These are phyloP conservation scores for Eulemur albifrons DNA, from an alignment of 2,797 vertebrate genomes.

Conservation along the genomic window DNA sequence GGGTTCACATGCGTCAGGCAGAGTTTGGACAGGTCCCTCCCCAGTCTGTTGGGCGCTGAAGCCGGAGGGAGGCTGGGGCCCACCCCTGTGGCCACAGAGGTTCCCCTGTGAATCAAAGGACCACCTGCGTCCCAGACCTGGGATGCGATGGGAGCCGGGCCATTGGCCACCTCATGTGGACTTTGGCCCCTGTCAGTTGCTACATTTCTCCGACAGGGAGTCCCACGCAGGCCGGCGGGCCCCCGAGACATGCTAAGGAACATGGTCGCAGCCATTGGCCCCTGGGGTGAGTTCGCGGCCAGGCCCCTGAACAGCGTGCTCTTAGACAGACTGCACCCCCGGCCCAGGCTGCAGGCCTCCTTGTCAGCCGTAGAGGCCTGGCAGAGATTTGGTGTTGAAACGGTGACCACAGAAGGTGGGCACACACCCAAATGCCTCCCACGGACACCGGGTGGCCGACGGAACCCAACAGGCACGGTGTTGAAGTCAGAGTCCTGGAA, in stretches of 20 bases:
- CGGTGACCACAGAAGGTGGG: neutral
- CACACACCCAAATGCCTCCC: accelerated
- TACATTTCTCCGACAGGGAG: neutral
- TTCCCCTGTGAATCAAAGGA: neutral
- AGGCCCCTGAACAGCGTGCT: neutral
- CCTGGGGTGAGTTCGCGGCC: neutral
- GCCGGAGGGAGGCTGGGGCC: neutral
- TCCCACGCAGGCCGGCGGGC: neutral
- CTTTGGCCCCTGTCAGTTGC: neutral
- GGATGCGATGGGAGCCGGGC: neutral
- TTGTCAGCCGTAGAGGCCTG: neutral
- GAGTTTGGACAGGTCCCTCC: neutral
- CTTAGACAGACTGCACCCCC: neutral
- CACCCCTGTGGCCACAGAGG: neutral
- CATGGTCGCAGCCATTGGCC: neutral
- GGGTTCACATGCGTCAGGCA: neutral
- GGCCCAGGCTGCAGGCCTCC: neutral
- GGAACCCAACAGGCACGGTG: neutral
- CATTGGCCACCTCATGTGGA: neutral
- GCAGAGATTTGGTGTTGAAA: neutral
- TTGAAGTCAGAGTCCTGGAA: neutral
- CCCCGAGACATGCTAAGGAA: neutral
- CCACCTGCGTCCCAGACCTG: neutral
- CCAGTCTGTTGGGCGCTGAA: neutral
- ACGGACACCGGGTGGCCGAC: accelerated